Percentiles rank a stretch among this genome's conserved stretches.
phyloP scores from a whole-genome alignment of 92 coral and sea anemone species.

The Epizoanthus stellaris region DNA sequence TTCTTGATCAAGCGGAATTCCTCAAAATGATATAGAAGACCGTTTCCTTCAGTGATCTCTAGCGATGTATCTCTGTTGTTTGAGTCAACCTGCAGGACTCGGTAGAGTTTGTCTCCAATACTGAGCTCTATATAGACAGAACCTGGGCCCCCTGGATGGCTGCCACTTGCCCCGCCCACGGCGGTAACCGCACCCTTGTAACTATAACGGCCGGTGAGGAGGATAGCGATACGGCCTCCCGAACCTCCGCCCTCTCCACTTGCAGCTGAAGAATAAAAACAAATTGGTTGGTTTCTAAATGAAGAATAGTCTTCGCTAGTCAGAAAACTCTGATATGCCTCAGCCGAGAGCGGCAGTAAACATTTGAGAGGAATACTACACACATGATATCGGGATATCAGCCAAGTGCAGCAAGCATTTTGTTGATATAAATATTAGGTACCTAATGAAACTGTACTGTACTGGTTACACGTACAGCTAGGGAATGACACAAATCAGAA shows the following conservation, averaged over 20 bases:
- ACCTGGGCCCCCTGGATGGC: slow-evolving; percentile 67
- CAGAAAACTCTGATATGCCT: background rate
- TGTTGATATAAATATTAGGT: too few species aligned
- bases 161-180: slow-evolving; percentile 57
- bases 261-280: slow-evolving; percentile 38
- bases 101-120: slow-evolving; percentile 43
- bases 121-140: slow-evolving; percentile 57
- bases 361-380: too few species aligned
- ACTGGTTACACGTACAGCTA: too few species aligned
- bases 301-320: background rate
- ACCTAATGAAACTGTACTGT: too few species aligned
- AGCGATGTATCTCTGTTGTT: slow-evolving; percentile 53
- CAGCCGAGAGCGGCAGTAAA: background rate
- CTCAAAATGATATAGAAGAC: slow-evolving; percentile 55
- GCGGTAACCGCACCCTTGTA: slow-evolving; percentile 65
- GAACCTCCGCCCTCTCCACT: slow-evolving; percentile 68
- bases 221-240: slow-evolving; percentile 71
- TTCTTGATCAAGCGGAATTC: slow-evolving; percentile 51
- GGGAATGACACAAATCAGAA: too few species aligned
- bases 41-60: slow-evolving; percentile 51
- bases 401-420: too few species aligned
- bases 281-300: background rate
- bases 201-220: slow-evolving; percentile 48
- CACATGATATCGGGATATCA: too few species aligned
- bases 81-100: slow-evolving; percentile 55